These are phyloP conservation scores for Drosophila kikkawai DNA, from an alignment of 1,140 invertebrate species.

Conservation along the genomic window DNA sequence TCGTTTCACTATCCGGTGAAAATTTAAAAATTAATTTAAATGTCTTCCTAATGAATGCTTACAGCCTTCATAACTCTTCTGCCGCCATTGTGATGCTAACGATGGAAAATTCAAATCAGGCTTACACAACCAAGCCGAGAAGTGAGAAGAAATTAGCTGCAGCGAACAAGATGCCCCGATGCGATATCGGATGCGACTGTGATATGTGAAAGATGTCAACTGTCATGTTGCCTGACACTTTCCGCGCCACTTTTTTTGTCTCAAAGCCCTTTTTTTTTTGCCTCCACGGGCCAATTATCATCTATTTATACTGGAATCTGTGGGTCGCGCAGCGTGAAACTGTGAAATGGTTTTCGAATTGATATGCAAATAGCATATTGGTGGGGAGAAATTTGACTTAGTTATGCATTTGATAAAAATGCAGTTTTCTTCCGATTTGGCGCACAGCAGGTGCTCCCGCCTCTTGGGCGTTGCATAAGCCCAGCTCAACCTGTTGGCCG, in stretches of 20 bases:
- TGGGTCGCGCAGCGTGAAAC: constrained; percentile 45
- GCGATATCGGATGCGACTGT: constrained; percentile 8
- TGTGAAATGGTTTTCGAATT: constrained; percentile 48
- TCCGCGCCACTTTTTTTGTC: constrained; percentile 16
- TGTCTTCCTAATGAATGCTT: constrained; percentile 72
- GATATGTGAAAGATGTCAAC: constrained; percentile 48
- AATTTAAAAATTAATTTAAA: constrained; percentile 73
- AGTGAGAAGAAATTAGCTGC: constrained; percentile 55
- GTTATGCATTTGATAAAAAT: constrained; percentile 40
- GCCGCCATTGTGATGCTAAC: constrained; percentile 47
- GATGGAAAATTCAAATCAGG: constrained; percentile 38
- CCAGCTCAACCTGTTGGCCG: constrained; percentile 29
- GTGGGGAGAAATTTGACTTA: constrained; percentile 38
- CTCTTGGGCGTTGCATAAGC: constrained; percentile 15
- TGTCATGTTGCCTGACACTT: constrained; percentile 50
- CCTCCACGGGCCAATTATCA: constrained; percentile 36
- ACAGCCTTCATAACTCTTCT: constrained; percentile 59
- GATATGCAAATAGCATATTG: constrained; percentile 45
- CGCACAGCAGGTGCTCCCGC: constrained; percentile 32
- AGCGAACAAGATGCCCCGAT: constrained; percentile 16
- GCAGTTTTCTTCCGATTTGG: constrained; percentile 25
- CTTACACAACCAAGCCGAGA: constrained; percentile 37
- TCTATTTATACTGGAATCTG: constrained; percentile 41
- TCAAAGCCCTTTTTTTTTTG: neutral
- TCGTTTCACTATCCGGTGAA: constrained; percentile 5